phyloP scores from a whole-genome alignment of 2,888 invertebrate genomes.

The Sturmia bella region DNA sequence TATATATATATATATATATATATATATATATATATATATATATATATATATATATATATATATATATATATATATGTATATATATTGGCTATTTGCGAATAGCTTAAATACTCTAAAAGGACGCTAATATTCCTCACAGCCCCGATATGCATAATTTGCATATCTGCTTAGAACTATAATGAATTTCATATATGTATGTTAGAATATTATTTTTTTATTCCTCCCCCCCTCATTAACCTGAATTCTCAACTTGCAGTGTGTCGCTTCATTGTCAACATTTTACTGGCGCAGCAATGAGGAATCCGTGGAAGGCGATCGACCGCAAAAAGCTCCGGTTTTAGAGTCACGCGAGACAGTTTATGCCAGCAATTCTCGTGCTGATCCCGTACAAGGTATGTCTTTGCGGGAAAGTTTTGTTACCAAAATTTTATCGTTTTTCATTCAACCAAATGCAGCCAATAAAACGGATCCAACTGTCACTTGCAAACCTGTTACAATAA shows the following conservation, averaged over 20 bases:
- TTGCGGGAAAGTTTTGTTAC: slow-evolving; percentile 82
- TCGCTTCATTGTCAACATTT: slow-evolving; percentile 87
- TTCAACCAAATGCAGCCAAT: slow-evolving; percentile 81
- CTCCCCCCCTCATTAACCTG: background rate
- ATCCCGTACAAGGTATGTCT: slow-evolving; percentile 87
- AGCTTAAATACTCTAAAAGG: too few species aligned
- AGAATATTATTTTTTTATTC: background rate
- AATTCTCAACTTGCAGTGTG: slow-evolving; percentile 82
- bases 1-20: too few species aligned
- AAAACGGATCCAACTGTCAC: slow-evolving; percentile 76
- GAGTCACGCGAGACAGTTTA: slow-evolving; percentile 86
- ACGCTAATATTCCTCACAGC: too few species aligned
- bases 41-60: too few species aligned
- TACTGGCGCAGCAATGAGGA: slow-evolving; percentile 90
- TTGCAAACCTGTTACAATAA: slow-evolving; percentile 74
- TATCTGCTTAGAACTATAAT: too few species aligned
- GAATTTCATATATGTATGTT: background rate
- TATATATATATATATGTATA: too few species aligned
- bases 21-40: too few species aligned
- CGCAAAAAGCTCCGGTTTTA: slow-evolving; percentile 86
- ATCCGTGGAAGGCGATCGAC: slow-evolving; percentile 87
- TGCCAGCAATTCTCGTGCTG: slow-evolving; percentile 84
- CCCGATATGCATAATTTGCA: too few species aligned
- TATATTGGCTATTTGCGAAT: too few species aligned
- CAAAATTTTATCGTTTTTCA: slow-evolving; percentile 82